Conservation (phyloP, 2,797 vertebrate genomes). For the Trematomus bernacchii region DNA sequence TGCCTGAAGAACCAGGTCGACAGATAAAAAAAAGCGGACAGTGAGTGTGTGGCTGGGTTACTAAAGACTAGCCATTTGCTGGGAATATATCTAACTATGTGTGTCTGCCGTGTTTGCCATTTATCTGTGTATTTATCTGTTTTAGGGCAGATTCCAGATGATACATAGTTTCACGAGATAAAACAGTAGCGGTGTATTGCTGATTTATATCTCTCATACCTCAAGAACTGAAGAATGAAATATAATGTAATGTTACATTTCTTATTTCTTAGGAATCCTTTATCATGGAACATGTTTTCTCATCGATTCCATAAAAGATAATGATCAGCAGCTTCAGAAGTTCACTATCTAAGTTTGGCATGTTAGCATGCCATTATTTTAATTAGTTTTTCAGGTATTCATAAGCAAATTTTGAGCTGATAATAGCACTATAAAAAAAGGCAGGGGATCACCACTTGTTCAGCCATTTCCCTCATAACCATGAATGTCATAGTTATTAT, state of each 20-base stretch:
- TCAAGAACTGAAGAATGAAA: background rate
- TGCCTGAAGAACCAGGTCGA: conserved; percentile 51
- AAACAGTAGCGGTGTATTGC: background rate
- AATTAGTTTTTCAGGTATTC: background rate
- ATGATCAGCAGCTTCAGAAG: background rate
- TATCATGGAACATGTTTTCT: background rate
- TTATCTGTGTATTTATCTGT: background rate
- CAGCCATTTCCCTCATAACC: background rate
- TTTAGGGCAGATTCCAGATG: conserved; percentile 7
- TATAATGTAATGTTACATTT: background rate
- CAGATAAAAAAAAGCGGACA: conserved; percentile 61
- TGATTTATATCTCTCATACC: background rate
- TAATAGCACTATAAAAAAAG: background rate
- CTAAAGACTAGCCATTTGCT: conserved; percentile 42
- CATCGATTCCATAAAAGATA: background rate
- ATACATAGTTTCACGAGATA: background rate
- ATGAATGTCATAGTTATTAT: background rate
- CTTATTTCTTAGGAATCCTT: background rate
- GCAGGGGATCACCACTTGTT: background rate
- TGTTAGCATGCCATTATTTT: background rate
- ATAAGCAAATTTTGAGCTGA: background rate
- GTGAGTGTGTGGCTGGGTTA: conserved; percentile 58
- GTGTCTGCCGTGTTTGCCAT: background rate
- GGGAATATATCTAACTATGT: conserved; percentile 26
- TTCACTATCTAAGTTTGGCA: background rate